Evolutionary conservation across 2,888 invertebrate genomes (phyloP), one percentile per base, ranked within the genome.

Genomic region (Cremastobaeus sp.): DNA sequence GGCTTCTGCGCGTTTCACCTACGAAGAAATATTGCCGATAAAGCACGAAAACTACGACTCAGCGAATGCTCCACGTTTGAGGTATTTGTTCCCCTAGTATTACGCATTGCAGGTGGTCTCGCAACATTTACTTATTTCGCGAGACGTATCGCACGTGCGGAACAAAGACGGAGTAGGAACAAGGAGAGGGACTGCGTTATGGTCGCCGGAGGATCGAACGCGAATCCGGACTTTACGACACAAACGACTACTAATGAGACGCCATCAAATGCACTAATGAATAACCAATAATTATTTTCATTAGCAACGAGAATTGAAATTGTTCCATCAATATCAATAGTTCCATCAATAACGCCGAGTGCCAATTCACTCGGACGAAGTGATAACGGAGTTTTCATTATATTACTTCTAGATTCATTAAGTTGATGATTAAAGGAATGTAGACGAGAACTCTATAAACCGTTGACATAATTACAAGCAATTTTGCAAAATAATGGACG

Each of bases 41-140:
- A 70, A 66, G 74, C 74, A 70, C 74, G 74, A 66, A 75, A 74
- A 70, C 50, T 62, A 35, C 73, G 64, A 64, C 68, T 74, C 74
- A 66, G 47, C 74, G 65, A 70, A 21, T 52, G 66, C 60, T 50
- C 47, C 43, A 54, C 65, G 74, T 54, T 66, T 62, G 62, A 68
- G 66, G 57, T 60, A 62, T 71, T 66, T 68, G 57, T 68, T 70
- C 71, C 75, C 75, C 48, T 20, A 30, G 65, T 28, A 30, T 57
- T 50, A 68, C 62, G 55, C 66, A 71, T 60, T 52, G 75, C 75
- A 64, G 64, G 64, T 54, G 57, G 70, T 64, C 70, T 62, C 48
- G 60, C 59, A 37, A 32, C 68, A 52, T 68, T 68, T 50, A 59
- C 59, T 68, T 68, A 52, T 41, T 50, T 50, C 34, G 14, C 41